A percentile compares a stretch with the other conserved stretches of the same genome.
These are phyloP conservation scores for Eutrigla gurnardus DNA, from an alignment of 2,797 vertebrate species.

Conservation along the genomic window DNA sequence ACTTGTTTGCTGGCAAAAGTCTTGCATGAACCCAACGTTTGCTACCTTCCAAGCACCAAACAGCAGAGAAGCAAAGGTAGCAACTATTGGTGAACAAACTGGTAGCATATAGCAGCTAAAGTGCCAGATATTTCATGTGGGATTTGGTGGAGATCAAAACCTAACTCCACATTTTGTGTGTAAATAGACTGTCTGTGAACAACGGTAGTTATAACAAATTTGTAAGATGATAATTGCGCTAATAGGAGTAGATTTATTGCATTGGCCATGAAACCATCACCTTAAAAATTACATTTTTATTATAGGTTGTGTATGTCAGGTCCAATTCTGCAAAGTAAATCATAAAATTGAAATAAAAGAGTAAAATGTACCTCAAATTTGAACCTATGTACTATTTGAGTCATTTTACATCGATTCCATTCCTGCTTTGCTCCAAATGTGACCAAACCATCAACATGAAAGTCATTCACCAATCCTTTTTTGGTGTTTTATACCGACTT, in stretches of 20 bases:
- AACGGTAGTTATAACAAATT: background rate
- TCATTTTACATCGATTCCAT: background rate
- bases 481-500: background rate
- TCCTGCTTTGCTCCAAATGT: background rate
- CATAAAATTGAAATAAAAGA: background rate
- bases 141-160: no score
- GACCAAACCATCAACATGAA: conserved; percentile 21
- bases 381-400: conserved; percentile 1
- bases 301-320: background rate
- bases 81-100: no score
- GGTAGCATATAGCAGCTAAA: no score
- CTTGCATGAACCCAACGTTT: no score
- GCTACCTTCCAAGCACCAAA: no score
- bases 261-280: background rate
- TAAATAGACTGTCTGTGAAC: background rate
- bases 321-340: conserved; percentile 4
- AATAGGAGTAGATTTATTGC: background rate
- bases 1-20: no score
- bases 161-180: no score
- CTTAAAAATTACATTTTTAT: background rate
- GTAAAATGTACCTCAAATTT: background rate
- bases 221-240: background rate
- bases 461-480: conserved; percentile 16
- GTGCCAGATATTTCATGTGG: no score
- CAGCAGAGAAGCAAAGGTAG: no score